Conservation (phyloP, 2,888 invertebrate species). For the Cryptosula pallasiana region DNA sequence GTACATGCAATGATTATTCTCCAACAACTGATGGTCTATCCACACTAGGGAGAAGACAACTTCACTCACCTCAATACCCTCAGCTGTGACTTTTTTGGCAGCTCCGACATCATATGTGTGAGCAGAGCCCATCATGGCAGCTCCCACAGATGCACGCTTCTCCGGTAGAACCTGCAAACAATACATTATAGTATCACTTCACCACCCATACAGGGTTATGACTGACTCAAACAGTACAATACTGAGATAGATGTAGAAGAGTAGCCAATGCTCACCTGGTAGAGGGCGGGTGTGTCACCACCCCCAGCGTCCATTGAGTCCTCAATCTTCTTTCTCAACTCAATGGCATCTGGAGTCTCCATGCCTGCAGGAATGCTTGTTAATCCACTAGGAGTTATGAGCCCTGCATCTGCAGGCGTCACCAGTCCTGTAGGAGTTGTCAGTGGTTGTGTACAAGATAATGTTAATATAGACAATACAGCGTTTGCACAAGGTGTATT, state of each 20-base stretch:
- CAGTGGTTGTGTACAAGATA: too few relatives aligned
- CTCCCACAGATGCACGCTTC: slow-evolving; percentile 69
- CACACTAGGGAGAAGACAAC: too few relatives aligned
- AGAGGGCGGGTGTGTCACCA: slow-evolving; percentile 86
- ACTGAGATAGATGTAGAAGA: background rate
- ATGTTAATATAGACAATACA: too few relatives aligned
- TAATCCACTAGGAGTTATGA: slow-evolving; percentile 90
- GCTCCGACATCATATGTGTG: slow-evolving; percentile 92
- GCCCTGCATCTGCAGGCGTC: slow-evolving; percentile 77
- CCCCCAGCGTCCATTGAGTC: slow-evolving; percentile 91
- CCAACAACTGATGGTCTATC: background rate
- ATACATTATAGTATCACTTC: too few relatives aligned
- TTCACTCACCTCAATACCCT: slow-evolving; percentile 23
- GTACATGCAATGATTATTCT: too few relatives aligned
- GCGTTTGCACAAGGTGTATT: too few relatives aligned
- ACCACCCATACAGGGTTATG: background rate
- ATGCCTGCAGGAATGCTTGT: slow-evolving; percentile 85
- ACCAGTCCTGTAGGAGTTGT: slow-evolving; percentile 75
- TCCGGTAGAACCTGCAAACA: slow-evolving; percentile 79
- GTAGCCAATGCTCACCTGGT: slow-evolving; percentile 59
- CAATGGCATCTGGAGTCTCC: slow-evolving; percentile 98
- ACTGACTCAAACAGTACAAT: too few relatives aligned
- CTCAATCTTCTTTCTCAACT: slow-evolving; percentile 91
- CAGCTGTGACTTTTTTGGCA: slow-evolving; percentile 35
- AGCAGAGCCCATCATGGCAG: slow-evolving; percentile 85